Conservation (phyloP, 2,797 vertebrate species). For the Sebastes minor region DNA sequence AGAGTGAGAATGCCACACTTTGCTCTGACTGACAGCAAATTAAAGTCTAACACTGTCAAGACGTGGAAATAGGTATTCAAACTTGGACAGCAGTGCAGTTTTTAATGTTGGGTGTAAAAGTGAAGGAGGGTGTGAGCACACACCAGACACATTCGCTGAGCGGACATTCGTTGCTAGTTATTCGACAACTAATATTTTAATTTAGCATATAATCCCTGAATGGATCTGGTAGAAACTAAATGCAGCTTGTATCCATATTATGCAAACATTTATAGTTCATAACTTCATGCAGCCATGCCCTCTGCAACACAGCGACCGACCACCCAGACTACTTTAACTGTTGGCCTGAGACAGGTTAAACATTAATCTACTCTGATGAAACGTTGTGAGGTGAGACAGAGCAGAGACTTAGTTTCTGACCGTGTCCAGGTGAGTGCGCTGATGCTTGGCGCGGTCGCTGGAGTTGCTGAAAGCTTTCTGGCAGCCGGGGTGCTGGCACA, state of each 20-base stretch:
- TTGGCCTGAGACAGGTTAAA: conserved; percentile 3
- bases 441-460: conserved; percentile 97
- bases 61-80: conserved; percentile 43
- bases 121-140: background rate
- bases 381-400: conserved; percentile 30
- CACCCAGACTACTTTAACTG: conserved; percentile 26
- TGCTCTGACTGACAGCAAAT: conserved; percentile 48
- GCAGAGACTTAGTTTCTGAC: conserved; percentile 80
- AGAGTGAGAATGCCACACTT: conserved; percentile 35
- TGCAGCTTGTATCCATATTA: background rate
- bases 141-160: background rate
- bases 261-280: conserved; percentile 1
- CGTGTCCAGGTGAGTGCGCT: conserved; percentile 98
- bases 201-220: conserved; percentile 1
- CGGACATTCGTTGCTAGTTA: background rate
- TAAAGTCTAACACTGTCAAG: conserved; percentile 55
- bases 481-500: conserved; percentile 98
- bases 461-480: conserved; percentile 99
- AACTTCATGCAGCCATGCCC: background rate
- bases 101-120: conserved; percentile 22
- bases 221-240: background rate
- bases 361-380: conserved; percentile 29
- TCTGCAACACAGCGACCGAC: background rate
- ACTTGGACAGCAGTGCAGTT: conserved; percentile 21
- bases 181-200: background rate